Base-by-base conservation (phyloP, 1,140 invertebrate species). In the Lasioglossum baleicum region DNA sequence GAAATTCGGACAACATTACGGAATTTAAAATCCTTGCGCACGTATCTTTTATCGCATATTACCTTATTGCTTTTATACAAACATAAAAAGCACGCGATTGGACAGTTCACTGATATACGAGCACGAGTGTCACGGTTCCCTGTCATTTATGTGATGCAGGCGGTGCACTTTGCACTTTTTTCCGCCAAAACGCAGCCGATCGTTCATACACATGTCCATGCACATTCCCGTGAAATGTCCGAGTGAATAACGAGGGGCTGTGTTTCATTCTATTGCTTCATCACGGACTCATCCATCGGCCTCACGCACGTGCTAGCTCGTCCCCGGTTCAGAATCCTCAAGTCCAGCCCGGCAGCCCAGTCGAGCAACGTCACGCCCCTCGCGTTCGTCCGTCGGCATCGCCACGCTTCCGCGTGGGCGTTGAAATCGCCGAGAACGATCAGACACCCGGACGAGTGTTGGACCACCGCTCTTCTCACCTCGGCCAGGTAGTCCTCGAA, bases 31-130 rank as follows among this genome's bases (percentile, higher is more conserved):
- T 66, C 53, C 64, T 64, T 73, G 58, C 11, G 11, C 26, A 26
- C 13, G 13, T 26, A 7, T 31, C 60, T 67, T 48, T 61, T 74
- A 79, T 81, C 75, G 75, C 80, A 80, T 83, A 51, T 51, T 51
- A 77, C 65, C 58, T 22, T 35, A 67, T 67, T 74, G 75, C 87
- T 85, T 51, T 87, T 88, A 85, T 81, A 74, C 75, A 83, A 65
- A 73, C 60, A 77, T 85, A 87, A 83, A 88, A 86, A 81, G 56
- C 22, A 81, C 44, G 64, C 51, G 68, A 31, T 69, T 58, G 69
- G 69, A 87, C 82, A 86, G 75, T 63, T 63, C 73, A 64, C 48
- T 84, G 65, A 81, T 75, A 81, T 70, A 84, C 53, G 61, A 42
- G 35, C 58, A 22, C 56, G 35, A 53, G 51, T 58, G 67, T 69